phyloP scores from a whole-genome alignment of 1,140 invertebrate genomes.

The Tribolium madens region DNA sequence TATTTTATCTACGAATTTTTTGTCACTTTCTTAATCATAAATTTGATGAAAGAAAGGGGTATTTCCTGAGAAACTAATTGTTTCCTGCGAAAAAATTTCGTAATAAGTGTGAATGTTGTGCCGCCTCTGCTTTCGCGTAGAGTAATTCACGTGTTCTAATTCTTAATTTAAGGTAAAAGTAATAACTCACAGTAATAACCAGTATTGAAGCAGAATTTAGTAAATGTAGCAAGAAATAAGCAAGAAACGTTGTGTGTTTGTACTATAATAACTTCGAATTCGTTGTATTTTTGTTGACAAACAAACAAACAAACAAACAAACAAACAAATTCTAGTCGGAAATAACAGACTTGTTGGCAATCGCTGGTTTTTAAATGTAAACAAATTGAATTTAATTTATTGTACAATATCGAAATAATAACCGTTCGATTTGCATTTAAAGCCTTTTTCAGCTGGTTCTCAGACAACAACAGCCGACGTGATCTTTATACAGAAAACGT shows the following conservation, averaged over 20 bases:
- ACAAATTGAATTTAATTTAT: constrained; percentile 44
- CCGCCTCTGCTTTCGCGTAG: background rate
- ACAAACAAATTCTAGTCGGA: constrained; percentile 45
- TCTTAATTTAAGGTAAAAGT: constrained; percentile 3
- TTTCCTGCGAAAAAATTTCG: too few relatives aligned
- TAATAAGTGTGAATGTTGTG: too few relatives aligned
- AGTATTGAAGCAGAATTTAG: constrained; percentile 14
- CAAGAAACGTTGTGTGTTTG: constrained; percentile 35
- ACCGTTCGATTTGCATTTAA: constrained; percentile 43
- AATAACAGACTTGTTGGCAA: constrained; percentile 43
- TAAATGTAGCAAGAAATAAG: constrained; percentile 10
- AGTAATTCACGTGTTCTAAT: constrained; percentile 35
- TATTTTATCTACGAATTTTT: too few relatives aligned
- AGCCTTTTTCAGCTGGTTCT: constrained; percentile 26
- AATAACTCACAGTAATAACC: constrained; percentile 26
- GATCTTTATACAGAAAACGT: constrained; percentile 47
- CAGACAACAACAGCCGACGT: constrained; percentile 44
- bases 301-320: too few relatives aligned
- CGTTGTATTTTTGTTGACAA: constrained; percentile 35
- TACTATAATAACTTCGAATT: constrained; percentile 19
- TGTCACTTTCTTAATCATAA: too few relatives aligned
- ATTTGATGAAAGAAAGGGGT: too few relatives aligned
- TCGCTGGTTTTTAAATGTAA: constrained; percentile 40
- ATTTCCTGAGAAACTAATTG: too few relatives aligned
- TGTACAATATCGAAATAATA: constrained; percentile 45